Evolutionary conservation across 2,797 vertebrate genomes (phyloP).

Genomic region (Siniperca obscura): DNA sequence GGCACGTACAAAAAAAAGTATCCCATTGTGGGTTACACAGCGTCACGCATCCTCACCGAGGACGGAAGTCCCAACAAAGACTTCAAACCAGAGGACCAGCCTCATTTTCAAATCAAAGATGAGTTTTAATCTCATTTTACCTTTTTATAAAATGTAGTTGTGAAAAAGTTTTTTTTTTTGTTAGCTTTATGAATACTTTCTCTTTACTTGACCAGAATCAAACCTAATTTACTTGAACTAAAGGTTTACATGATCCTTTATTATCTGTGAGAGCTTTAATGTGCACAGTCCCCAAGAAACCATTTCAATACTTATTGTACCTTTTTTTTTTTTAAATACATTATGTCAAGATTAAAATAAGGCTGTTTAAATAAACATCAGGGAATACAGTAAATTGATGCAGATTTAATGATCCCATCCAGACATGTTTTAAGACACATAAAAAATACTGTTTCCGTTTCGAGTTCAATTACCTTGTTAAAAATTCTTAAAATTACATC

Average conservation of each 20-base stretch:
- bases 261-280: not conserved
- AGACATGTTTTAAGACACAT: not conserved
- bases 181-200: not conserved
- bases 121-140: constrained; percentile 87
- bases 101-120: constrained; percentile 91
- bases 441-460: not conserved
- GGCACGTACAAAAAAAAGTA: constrained; percentile 96
- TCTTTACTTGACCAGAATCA: constrained; percentile 15
- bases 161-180: not conserved
- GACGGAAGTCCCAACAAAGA: constrained; percentile 92
- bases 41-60: constrained; percentile 89
- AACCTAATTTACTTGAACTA: constrained; percentile 33
- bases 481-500: not conserved
- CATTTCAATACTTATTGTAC: not conserved
- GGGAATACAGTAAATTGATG: not conserved
- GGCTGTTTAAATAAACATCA: not conserved
- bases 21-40: constrained; percentile 95
- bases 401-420: not conserved
- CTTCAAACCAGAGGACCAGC: constrained; percentile 95
- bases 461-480: not conserved
- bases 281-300: not conserved
- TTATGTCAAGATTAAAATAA: not conserved
- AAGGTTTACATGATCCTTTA: constrained; percentile 6
- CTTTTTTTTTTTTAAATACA: not conserved
- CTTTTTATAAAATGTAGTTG: not conserved